Percentiles rank a stretch among this genome's conserved stretches.
These are phyloP conservation scores for Nasonia giraulti DNA, from an alignment of 1,140 invertebrate genomes.

Conservation along the genomic window DNA sequence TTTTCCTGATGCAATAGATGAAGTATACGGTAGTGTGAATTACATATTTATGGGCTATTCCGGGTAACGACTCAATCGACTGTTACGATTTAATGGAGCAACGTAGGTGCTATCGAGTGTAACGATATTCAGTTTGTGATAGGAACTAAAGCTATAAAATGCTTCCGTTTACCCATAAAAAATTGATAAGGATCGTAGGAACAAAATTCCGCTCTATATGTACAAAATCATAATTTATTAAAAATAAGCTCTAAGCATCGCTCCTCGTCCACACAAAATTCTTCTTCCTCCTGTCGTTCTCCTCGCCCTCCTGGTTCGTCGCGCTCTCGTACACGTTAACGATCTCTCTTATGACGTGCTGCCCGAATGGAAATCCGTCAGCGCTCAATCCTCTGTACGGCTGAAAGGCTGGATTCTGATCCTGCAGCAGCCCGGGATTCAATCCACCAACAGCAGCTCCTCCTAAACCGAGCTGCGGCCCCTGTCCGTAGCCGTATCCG, in stretches of 20 bases:
- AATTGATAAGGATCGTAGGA: neutral
- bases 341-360: conserved; percentile 69
- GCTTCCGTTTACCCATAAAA: no score
- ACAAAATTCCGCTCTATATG: neutral
- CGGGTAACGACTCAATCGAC: no score
- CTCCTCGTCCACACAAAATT: conserved; percentile 65
- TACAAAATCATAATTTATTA: conserved; percentile 1
- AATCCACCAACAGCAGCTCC: conserved; percentile 5
- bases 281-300: conserved; percentile 56
- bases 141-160: neutral
- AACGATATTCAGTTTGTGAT: no score
- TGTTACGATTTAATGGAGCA: no score
- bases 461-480: conserved; percentile 49
- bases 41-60: no score
- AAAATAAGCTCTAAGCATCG: conserved; percentile 23
- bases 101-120: no score
- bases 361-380: conserved; percentile 61
- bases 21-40: no score
- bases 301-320: conserved; percentile 48
- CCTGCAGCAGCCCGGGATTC: neutral
- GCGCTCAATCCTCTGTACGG: conserved; percentile 50
- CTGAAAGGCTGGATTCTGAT: conserved; percentile 31
- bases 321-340: conserved; percentile 68
- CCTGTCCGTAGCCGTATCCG: conserved; percentile 46
- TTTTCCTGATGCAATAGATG: no score